Conservation (phyloP, 2,113 vertebrate species). For the Meleagris gallopavo region DNA sequence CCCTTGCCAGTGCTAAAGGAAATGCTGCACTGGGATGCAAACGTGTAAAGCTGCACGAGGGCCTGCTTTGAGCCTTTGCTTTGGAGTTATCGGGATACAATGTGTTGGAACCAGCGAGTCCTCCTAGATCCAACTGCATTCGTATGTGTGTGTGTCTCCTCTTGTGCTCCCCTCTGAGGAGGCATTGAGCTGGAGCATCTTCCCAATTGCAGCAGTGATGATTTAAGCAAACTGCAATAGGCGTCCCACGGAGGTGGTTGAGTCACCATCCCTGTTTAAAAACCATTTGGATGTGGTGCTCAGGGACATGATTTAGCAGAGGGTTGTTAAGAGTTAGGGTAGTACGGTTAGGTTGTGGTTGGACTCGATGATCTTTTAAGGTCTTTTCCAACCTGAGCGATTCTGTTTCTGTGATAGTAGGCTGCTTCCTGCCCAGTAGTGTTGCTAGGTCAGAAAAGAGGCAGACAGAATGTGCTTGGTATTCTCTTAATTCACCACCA, state of each 20-base stretch:
- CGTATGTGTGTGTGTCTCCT: rapidly evolving
- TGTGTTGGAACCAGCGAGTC: rapidly evolving
- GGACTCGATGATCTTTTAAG: too few relatives aligned
- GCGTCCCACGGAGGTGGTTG: too few relatives aligned
- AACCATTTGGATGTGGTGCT: too few relatives aligned
- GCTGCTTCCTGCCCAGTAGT: neutral
- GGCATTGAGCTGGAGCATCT: neutral
- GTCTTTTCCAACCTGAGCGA: too few relatives aligned
- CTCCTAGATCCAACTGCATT: rapidly evolving
- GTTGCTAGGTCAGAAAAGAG: neutral
- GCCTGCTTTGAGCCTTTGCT: neutral
- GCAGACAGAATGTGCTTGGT: neutral
- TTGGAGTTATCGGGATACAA: neutral
- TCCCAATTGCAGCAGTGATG: neutral
- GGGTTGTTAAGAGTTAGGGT: too few relatives aligned
- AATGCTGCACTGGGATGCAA: neutral
- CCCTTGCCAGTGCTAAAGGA: neutral
- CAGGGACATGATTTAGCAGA: too few relatives aligned
- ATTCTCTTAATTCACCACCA: neutral
- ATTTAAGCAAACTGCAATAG: too few relatives aligned
- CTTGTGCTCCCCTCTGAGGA: neutral
- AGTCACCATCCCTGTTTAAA: too few relatives aligned
- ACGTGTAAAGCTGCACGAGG: rapidly evolving
- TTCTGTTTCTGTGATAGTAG: neutral
- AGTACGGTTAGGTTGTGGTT: too few relatives aligned